A percentile compares a stretch with the other conserved stretches of the same genome.
Evolutionary conservation across 2,888 invertebrate species (phyloP).

Genomic region (Galerucella pusilla): DNA sequence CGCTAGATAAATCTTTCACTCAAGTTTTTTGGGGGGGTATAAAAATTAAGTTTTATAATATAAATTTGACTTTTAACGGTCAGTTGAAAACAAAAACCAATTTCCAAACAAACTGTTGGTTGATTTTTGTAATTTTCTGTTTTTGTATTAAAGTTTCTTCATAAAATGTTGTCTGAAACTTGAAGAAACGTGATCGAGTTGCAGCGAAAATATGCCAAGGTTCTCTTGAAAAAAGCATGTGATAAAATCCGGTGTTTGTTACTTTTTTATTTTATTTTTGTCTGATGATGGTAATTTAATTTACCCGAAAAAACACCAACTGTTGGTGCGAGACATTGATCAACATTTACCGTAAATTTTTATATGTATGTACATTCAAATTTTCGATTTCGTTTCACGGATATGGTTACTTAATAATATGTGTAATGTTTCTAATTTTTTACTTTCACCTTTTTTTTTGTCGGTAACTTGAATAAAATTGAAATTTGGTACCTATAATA

Average conservation of each 20-base stretch:
- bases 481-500: no score
- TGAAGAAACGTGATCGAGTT: neutral
- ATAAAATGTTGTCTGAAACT: neutral
- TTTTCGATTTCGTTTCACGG: neutral
- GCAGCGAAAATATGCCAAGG: neutral
- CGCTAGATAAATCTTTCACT: no score
- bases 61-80: no score
- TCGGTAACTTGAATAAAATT: neutral
- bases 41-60: no score
- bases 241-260: neutral
- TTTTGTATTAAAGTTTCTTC: neutral
- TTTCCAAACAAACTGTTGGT: no score
- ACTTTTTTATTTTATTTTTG: no score
- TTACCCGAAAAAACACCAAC: no score
- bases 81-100: no score
- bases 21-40: no score
- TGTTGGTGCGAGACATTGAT: neutral
- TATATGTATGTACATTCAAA: neutral
- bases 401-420: neutral
- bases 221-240: neutral
- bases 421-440: neutral
- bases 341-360: neutral
- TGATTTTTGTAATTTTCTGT: no score
- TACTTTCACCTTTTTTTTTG: neutral
- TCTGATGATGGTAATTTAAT: no score